Evolutionary conservation across 1,140 invertebrate species (phyloP).

Genomic region (Lepidurus couesii): DNA sequence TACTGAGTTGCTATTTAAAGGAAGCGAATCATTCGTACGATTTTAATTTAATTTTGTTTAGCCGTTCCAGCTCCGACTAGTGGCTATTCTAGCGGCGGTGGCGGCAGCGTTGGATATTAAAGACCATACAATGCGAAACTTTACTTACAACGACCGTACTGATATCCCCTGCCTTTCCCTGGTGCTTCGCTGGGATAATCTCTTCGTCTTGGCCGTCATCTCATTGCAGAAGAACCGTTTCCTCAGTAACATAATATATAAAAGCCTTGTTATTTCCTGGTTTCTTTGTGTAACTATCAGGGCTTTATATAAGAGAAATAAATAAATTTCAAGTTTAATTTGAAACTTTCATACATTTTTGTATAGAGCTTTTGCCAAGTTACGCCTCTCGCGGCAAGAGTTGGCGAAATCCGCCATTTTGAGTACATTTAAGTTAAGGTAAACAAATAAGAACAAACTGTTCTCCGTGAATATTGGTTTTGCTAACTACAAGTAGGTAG

Average conservation of each 20-base stretch:
- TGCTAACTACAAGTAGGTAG: too few species aligned
- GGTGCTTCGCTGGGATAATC: constrained; percentile 12
- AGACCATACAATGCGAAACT: background rate
- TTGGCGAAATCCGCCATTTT: too few species aligned
- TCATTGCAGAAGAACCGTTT: constrained; percentile 4
- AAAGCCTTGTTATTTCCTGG: constrained; percentile 19
- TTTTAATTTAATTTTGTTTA: too few species aligned
- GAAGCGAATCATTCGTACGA: too few species aligned
- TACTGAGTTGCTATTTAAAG: too few species aligned
- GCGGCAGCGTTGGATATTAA: background rate
- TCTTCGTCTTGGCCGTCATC: background rate
- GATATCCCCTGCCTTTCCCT: constrained; percentile 2
- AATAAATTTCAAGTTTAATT: background rate
- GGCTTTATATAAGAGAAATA: constrained; percentile 13
- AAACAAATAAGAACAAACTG: too few species aligned
- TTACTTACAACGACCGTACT: background rate
- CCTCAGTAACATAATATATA: background rate
- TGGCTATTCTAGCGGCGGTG: background rate
- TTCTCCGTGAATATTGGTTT: too few species aligned
- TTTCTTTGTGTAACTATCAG: constrained; percentile 10
- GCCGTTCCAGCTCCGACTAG: background rate
- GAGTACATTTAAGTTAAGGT: too few species aligned
- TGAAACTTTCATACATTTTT: background rate
- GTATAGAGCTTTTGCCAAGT: too few species aligned
- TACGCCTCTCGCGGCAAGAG: too few species aligned